phyloP scores from a whole-genome alignment of 2,888 invertebrate species.

The Gymnoscelis rufifasciata region DNA sequence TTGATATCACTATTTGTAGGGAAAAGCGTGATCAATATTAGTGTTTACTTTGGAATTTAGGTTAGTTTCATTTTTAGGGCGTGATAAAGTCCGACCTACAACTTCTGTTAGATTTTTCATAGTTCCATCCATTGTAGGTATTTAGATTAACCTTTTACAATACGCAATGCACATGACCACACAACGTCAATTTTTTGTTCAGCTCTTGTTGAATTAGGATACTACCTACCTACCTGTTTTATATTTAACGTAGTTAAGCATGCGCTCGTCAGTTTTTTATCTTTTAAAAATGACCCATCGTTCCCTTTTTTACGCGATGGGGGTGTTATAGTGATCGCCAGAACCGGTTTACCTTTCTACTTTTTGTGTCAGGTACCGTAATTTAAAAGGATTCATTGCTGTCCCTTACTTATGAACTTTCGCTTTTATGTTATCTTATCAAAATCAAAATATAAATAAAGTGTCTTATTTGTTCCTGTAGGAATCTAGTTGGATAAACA shows the following conservation, averaged over 20 bases:
- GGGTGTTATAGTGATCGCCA: background rate
- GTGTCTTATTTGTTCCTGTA: background rate
- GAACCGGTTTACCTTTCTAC: constrained; percentile 2
- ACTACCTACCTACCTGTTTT: background rate
- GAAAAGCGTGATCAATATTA: constrained; percentile 42
- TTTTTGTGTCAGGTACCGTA: background rate
- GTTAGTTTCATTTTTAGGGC: constrained; percentile 3
- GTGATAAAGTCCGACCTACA: background rate
- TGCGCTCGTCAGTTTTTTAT: background rate
- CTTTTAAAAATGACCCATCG: background rate
- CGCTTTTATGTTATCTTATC: background rate
- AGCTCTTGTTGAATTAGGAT: background rate
- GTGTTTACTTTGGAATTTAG: constrained; percentile 16
- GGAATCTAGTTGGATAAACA: background rate
- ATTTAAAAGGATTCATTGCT: constrained; percentile 1
- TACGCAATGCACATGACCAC: too few species aligned
- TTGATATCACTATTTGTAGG: constrained; percentile 45
- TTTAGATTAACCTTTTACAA: too few species aligned
- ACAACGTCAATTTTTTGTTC: too few species aligned
- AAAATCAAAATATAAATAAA: background rate
- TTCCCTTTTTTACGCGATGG: constrained; percentile 1
- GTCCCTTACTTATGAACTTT: background rate
- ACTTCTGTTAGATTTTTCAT: too few species aligned
- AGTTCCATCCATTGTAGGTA: too few species aligned
- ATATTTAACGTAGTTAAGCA: background rate